A percentile compares a stretch with the other conserved stretches of the same genome.
These are phyloP conservation scores for Amazona guildingii DNA, from an alignment of 2,113 vertebrate species.

Conservation along the genomic window DNA sequence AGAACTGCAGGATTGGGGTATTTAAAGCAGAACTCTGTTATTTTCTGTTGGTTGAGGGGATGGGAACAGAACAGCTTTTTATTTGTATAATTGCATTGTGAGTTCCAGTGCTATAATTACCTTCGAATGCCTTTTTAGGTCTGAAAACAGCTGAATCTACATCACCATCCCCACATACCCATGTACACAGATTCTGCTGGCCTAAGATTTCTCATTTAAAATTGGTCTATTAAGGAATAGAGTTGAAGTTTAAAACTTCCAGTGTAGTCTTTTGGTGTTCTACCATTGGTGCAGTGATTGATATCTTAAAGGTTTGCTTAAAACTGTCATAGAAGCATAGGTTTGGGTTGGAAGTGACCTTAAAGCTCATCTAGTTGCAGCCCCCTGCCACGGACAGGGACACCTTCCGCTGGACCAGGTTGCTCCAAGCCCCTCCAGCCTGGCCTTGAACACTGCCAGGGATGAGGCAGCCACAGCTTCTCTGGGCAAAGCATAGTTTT, in stretches of 20 bases:
- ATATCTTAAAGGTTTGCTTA: neutral
- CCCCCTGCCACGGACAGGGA: neutral
- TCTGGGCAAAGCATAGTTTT: neutral
- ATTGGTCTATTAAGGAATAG: neutral
- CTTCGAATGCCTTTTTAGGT: neutral
- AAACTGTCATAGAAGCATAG: neutral
- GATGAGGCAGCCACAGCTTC: neutral
- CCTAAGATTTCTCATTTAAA: neutral
- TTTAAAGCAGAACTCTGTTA: neutral
- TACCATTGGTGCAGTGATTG: neutral
- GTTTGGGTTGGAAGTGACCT: neutral
- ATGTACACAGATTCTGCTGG: neutral
- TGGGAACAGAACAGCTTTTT: neutral
- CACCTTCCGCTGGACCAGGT: neutral
- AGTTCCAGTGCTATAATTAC: neutral
- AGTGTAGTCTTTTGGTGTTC: neutral
- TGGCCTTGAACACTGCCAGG: neutral
- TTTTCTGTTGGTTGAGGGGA: neutral
- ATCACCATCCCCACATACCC: fast-evolving
- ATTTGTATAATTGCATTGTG: neutral
- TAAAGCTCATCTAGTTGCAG: neutral
- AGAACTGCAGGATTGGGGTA: neutral
- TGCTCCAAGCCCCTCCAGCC: neutral
- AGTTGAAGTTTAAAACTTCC: neutral
- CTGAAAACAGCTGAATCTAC: neutral